Conservation (phyloP, 2,113 vertebrate species). For the Euleptes europaea region DNA sequence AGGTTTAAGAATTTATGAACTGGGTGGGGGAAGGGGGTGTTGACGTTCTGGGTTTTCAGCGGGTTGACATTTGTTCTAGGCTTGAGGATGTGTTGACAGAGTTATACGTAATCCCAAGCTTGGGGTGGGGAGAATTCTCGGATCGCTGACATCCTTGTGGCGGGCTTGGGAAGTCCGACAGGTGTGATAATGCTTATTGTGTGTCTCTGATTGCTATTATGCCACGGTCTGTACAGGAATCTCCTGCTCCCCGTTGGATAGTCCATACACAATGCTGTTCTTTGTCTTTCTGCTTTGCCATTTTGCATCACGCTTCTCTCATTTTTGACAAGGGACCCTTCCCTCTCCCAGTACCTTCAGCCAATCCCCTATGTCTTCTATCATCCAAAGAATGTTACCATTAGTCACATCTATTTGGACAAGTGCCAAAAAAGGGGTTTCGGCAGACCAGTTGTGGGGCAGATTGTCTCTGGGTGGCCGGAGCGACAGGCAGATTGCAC, state of each 20-base stretch:
- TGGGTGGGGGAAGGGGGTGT: not conserved
- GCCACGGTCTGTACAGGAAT: not conserved
- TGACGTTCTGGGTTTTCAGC: not conserved
- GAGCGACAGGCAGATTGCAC: not conserved
- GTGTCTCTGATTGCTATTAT: not conserved
- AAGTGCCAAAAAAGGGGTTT: not conserved
- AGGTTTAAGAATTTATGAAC: not conserved
- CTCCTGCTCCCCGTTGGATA: not conserved
- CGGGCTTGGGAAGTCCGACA: no score
- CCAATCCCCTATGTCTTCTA: not conserved
- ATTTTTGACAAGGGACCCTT: not conserved
- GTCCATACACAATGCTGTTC: not conserved
- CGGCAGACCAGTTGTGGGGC: not conserved
- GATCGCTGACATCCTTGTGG: not conserved
- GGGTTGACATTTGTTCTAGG: not conserved
- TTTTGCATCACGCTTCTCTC: not conserved
- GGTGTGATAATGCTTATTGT: not conserved
- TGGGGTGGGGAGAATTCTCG: not conserved
- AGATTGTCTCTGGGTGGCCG: not conserved
- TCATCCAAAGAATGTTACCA: not conserved
- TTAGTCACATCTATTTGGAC: not conserved
- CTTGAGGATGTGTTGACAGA: not conserved
- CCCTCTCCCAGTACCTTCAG: not conserved
- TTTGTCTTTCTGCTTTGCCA: not conserved
- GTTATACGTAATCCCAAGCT: no score